Percentiles rank a stretch among this genome's conserved stretches.
phyloP scores from a whole-genome alignment of 2,888 invertebrate species.

The Temnothorax rugatulus region DNA sequence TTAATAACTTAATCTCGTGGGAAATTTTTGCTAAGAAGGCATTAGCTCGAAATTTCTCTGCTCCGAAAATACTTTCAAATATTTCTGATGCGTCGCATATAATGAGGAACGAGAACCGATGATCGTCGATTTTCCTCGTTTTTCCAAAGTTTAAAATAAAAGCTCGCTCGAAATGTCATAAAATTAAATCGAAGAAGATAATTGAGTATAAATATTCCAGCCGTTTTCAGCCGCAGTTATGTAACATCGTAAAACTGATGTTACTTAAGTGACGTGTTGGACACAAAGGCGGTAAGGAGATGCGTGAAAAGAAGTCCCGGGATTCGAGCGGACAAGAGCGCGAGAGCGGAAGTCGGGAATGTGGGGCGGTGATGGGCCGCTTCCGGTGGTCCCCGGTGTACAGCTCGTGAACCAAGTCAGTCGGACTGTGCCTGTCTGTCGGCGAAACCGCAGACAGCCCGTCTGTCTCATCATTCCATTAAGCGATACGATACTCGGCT shows the following conservation, averaged over 20 bases:
- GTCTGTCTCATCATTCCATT: conserved; percentile 81
- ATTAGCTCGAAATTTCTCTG: background rate
- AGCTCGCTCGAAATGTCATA: background rate
- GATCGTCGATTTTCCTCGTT: background rate
- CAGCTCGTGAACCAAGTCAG: conserved; percentile 75
- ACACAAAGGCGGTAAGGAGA: conserved; percentile 32
- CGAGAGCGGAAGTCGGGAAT: conserved; percentile 82
- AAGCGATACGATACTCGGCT: conserved; percentile 67
- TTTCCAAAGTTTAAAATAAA: background rate
- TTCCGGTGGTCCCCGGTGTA: conserved; percentile 82
- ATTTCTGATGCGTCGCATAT: background rate
- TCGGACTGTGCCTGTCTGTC: conserved; percentile 75
- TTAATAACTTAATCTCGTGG: background rate
- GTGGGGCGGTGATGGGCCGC: conserved; percentile 84
- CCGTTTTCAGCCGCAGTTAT: background rate
- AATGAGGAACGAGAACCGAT: background rate
- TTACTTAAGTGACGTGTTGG: conserved; percentile 2
- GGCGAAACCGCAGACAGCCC: conserved; percentile 80
- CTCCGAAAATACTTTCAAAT: background rate
- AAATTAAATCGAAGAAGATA: background rate
- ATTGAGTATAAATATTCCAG: background rate
- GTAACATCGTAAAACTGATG: conserved; percentile 2
- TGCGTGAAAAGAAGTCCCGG: conserved; percentile 32
- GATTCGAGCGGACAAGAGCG: conserved; percentile 63
- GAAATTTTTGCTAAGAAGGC: background rate